Evolutionary conservation across 2,888 invertebrate genomes (phyloP).

Genomic region (Ceriagrion tenellum): DNA sequence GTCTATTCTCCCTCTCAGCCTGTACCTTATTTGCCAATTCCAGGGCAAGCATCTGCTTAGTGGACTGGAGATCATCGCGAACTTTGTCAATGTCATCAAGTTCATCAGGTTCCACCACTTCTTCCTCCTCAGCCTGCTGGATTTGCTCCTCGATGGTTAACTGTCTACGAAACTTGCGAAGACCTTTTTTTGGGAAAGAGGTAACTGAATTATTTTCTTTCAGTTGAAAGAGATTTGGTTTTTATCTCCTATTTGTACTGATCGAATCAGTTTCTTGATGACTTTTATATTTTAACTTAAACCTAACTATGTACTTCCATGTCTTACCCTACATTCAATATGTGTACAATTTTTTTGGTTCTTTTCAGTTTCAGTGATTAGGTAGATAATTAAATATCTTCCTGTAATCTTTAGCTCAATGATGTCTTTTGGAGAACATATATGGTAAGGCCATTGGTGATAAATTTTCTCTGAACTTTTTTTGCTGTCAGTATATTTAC

Average conservation of each 20-base stretch:
- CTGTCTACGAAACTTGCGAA: constrained; percentile 92
- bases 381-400: no score
- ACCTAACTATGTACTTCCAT: no score
- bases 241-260: no score
- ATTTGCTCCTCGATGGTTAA: constrained; percentile 95
- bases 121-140: constrained; percentile 84
- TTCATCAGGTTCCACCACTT: constrained; percentile 85
- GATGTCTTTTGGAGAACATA: no score
- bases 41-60: constrained; percentile 92
- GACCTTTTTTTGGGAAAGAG: constrained; percentile 74
- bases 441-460: no score
- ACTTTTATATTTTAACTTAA: no score
- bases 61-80: constrained; percentile 93
- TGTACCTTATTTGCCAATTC: constrained; percentile 93
- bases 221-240: background rate
- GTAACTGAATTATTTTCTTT: background rate
- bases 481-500: no score
- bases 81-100: constrained; percentile 95
- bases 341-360: no score
- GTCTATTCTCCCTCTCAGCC: constrained; percentile 91
- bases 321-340: no score
- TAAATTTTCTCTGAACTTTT: no score
- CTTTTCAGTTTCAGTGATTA: no score
- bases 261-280: background rate
- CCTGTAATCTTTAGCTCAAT: no score